Percentiles rank a stretch among this genome's conserved stretches.
phyloP scores from a whole-genome alignment of 2,797 vertebrate species.

The Spea hammondii region DNA sequence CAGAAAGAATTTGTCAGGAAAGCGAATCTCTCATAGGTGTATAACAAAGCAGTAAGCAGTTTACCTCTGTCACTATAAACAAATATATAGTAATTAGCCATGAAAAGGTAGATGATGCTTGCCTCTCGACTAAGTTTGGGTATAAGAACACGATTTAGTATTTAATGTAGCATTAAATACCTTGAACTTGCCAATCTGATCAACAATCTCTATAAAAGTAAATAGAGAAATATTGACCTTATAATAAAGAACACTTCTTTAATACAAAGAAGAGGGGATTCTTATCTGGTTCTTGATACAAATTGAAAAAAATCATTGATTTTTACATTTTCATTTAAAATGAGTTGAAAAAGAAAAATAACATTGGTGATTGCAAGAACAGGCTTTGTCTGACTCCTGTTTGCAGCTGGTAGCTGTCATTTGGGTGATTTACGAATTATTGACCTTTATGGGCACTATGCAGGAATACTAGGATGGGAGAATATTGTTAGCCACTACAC shows the following conservation, averaged over 20 bases:
- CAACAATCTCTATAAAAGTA: conserved; percentile 37
- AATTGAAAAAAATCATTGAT: conserved; percentile 40
- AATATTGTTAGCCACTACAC: too few relatives aligned
- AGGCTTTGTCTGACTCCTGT: too few relatives aligned
- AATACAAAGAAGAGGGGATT: conserved; percentile 17
- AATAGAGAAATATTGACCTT: conserved; percentile 35
- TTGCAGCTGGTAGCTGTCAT: too few relatives aligned
- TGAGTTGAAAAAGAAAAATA: conserved; percentile 15
- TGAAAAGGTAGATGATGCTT: too few relatives aligned
- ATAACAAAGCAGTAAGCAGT: too few relatives aligned
- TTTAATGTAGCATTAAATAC: conserved; percentile 23
- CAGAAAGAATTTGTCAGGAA: too few relatives aligned
- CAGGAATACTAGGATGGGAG: too few relatives aligned
- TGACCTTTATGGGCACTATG: too few relatives aligned
- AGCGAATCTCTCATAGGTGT: too few relatives aligned
- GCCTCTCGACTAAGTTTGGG: neutral
- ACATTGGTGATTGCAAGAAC: neutral
- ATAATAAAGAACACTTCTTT: conserved; percentile 31
- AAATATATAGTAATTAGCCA: too few relatives aligned
- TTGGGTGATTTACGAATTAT: too few relatives aligned
- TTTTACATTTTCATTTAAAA: conserved; percentile 32
- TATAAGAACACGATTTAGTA: conserved; percentile 12
- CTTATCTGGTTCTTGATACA: conserved; percentile 21
- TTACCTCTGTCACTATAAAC: too few relatives aligned
- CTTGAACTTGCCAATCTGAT: conserved; percentile 30